Percentiles rank a stretch among this genome's conserved stretches.
phyloP scores from a whole-genome alignment of 2,113 vertebrate genomes.

The Laticauda colubrina region DNA sequence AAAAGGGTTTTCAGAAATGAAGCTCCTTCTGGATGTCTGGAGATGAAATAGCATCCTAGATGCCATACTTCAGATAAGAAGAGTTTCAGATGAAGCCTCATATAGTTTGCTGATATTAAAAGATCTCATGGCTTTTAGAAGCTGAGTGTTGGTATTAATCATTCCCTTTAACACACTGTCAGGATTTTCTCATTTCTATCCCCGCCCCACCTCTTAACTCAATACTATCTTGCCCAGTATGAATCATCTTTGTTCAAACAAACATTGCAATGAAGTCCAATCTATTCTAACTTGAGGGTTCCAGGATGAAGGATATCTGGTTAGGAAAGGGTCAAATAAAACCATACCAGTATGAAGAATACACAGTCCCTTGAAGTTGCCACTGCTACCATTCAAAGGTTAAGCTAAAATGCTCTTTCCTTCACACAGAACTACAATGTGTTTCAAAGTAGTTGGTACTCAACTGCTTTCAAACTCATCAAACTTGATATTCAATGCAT shows the following conservation, averaged over 20 bases:
- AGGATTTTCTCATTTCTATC: slow-evolving; percentile 41
- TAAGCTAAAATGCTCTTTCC: background rate
- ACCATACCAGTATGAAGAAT: background rate
- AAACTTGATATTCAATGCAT: background rate
- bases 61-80: slow-evolving; percentile 50
- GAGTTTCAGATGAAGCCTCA: slow-evolving; percentile 46
- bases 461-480: background rate
- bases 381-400: background rate
- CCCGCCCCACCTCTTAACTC: slow-evolving; percentile 10
- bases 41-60: slow-evolving; percentile 48
- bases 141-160: slow-evolving; percentile 42
- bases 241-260: background rate
- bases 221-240: background rate
- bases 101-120: slow-evolving; percentile 46
- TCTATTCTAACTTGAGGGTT: background rate
- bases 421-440: background rate
- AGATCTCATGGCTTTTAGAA: slow-evolving; percentile 48
- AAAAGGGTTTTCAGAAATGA: slow-evolving; percentile 2
- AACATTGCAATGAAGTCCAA: background rate
- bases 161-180: slow-evolving; percentile 28
- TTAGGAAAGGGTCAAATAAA: background rate
- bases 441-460: background rate
- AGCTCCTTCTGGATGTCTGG: slow-evolving; percentile 41
- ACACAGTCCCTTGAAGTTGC: background rate
- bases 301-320: background rate